A percentile compares a stretch with the other conserved stretches of the same genome.
phyloP scores from a whole-genome alignment of 2,113 vertebrate species.

The Glaucidium brasilianum region DNA sequence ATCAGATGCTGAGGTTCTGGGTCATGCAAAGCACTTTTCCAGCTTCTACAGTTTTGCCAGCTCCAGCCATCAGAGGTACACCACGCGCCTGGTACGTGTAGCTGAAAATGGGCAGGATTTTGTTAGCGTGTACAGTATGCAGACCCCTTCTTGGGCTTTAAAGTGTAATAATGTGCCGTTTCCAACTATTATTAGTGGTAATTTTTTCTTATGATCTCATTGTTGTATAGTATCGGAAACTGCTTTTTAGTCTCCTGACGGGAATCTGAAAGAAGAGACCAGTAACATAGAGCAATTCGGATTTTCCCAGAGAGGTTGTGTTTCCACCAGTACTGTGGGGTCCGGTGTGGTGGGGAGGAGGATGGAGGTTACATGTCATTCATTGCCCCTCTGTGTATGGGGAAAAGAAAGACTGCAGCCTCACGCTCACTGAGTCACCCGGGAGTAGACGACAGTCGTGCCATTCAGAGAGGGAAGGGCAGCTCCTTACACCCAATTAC shows the following conservation, averaged over 20 bases:
- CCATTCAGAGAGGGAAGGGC: neutral
- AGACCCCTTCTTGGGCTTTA: neutral
- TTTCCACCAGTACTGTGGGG: neutral
- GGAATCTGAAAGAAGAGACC: neutral
- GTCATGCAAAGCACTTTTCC: neutral
- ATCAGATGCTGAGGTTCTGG: neutral
- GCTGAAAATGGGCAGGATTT: neutral
- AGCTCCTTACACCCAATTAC: neutral
- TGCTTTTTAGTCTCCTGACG: neutral
- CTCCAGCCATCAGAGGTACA: neutral
- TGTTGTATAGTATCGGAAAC: neutral
- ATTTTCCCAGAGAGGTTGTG: neutral
- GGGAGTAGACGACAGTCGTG: neutral
- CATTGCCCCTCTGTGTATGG: neutral
- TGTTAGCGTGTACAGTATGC: fast-evolving
- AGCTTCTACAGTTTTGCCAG: neutral
- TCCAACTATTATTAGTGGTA: neutral
- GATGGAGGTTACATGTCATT: fast-evolving
- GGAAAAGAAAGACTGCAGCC: neutral
- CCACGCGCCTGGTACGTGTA: fast-evolving
- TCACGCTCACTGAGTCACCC: neutral
- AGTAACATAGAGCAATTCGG: neutral
- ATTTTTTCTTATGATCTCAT: neutral
- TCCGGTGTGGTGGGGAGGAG: neutral
- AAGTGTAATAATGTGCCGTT: neutral